phyloP scores from a whole-genome alignment of 2,113 vertebrate genomes.

The Tinamus guttatus region DNA sequence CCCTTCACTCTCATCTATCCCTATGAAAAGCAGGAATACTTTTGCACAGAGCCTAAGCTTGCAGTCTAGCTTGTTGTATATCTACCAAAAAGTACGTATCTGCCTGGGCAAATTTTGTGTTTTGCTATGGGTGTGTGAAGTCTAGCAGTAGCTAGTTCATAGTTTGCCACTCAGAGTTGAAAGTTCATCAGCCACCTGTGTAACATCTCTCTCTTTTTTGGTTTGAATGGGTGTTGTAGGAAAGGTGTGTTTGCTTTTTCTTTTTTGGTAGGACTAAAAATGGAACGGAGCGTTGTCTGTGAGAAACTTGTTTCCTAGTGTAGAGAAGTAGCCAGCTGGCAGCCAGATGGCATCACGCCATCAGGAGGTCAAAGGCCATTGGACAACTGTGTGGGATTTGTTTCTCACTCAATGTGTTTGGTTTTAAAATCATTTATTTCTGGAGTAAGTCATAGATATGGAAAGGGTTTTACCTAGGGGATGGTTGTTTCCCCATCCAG shows the following conservation, averaged over 20 bases:
- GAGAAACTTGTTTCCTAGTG: constrained; percentile 69
- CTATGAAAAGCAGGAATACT: neutral
- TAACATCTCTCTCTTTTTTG: constrained; percentile 57
- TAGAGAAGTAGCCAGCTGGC: constrained; percentile 50
- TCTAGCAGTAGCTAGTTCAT: constrained; percentile 52
- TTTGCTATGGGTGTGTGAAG: constrained; percentile 41
- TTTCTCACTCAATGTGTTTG: constrained; percentile 68
- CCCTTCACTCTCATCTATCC: neutral
- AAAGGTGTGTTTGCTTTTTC: constrained; percentile 65
- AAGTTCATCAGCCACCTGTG: constrained; percentile 78
- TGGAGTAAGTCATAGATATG: constrained; percentile 75
- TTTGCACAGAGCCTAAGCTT: neutral
- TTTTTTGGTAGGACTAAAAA: constrained; percentile 73
- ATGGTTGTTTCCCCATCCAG: constrained; percentile 67
- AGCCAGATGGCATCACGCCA: constrained; percentile 72
- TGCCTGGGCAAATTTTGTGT: neutral
- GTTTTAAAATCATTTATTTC: constrained; percentile 76
- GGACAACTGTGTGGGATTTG: constrained; percentile 79
- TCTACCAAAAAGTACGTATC: neutral
- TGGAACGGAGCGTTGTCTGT: constrained; percentile 36
- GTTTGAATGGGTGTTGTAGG: constrained; percentile 22
- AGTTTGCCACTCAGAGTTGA: constrained; percentile 61
- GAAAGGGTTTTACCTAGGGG: constrained; percentile 70
- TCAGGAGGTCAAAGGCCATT: constrained; percentile 68
- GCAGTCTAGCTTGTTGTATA: neutral